Percentiles rank a stretch among this genome's conserved stretches.
Conservation (phyloP, 1,140 invertebrate species). For the Mylabris phalerata region DNA sequence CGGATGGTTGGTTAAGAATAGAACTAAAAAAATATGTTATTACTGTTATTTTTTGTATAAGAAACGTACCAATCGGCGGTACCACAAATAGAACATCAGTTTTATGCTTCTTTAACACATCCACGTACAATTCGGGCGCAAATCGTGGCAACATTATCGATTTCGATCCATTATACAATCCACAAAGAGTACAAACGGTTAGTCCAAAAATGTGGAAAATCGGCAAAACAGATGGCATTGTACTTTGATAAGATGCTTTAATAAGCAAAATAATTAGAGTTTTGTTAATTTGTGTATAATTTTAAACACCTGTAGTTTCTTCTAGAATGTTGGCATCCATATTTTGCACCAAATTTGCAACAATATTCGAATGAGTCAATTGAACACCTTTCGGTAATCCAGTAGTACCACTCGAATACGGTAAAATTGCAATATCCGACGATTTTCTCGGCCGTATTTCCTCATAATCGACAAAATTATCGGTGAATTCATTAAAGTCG, state of each 20-base stretch:
- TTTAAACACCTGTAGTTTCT: conserved; percentile 18
- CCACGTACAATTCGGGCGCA: conserved; percentile 54
- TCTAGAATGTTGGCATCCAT: conserved; percentile 18
- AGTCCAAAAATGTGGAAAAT: conserved; percentile 84
- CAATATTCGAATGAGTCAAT: conserved; percentile 61
- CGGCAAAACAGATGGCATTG: conserved; percentile 61
- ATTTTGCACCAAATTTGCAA: conserved; percentile 45
- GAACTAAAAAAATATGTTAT: conserved; percentile 45
- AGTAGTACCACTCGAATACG: conserved; percentile 82
- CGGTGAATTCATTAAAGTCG: conserved; percentile 50
- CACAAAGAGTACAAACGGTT: conserved; percentile 47
- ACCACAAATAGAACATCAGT: conserved; percentile 52
- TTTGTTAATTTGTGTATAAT: too few relatives aligned
- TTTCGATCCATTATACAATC: conserved; percentile 56
- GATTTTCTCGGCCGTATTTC: conserved; percentile 39
- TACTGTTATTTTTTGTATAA: neutral
- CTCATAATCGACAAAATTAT: conserved; percentile 38
- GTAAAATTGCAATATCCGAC: conserved; percentile 50
- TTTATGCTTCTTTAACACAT: conserved; percentile 50
- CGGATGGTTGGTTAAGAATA: conserved; percentile 60
- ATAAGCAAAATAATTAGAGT: too few relatives aligned
- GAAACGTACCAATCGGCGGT: conserved; percentile 52
- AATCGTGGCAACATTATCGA: conserved; percentile 71
- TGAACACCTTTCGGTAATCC: conserved; percentile 84
- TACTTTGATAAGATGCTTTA: conserved; percentile 45